These are phyloP conservation scores for Polydrusus cervinus DNA, from an alignment of 2,888 invertebrate species.

Conservation along the genomic window DNA sequence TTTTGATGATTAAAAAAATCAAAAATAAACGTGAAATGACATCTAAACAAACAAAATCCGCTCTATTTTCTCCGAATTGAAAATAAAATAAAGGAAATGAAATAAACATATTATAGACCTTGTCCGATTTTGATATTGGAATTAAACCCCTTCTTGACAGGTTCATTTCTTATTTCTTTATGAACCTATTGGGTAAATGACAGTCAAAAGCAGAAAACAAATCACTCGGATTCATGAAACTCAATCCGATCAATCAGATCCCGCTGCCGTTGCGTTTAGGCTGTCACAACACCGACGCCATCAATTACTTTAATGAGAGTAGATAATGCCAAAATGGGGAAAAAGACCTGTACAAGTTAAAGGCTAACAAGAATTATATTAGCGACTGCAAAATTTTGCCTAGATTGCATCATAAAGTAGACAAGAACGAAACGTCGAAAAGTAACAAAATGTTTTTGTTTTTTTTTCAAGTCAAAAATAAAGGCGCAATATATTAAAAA, in stretches of 20 bases:
- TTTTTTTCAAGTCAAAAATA: no score
- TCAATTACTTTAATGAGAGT: slow-evolving; percentile 71
- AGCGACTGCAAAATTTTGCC: neutral
- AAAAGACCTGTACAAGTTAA: slow-evolving; percentile 25
- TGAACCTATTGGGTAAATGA: slow-evolving; percentile 51
- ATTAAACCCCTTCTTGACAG: slow-evolving; percentile 46
- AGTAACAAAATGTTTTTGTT: no score
- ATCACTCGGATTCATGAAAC: slow-evolving; percentile 66
- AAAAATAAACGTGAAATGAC: slow-evolving; percentile 10
- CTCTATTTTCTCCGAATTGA: slow-evolving; percentile 19
- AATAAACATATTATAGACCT: slow-evolving; percentile 34
- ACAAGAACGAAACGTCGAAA: no score
- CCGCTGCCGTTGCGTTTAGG: slow-evolving; percentile 51
- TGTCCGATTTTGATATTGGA: slow-evolving; percentile 35
- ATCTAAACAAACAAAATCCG: slow-evolving; percentile 33
- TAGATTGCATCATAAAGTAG: no score
- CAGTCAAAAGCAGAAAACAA: slow-evolving; percentile 60
- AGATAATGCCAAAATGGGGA: slow-evolving; percentile 62
- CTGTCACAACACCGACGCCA: slow-evolving; percentile 65
- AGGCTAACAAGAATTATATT: neutral
- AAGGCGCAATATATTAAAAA: no score
- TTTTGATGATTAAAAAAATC: no score
- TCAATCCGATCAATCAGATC: slow-evolving; percentile 70
- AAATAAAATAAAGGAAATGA: slow-evolving; percentile 41
- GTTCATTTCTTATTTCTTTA: slow-evolving; percentile 45